Conservation (phyloP, 2,113 vertebrate genomes). For the Oxyura jamaicensis region DNA sequence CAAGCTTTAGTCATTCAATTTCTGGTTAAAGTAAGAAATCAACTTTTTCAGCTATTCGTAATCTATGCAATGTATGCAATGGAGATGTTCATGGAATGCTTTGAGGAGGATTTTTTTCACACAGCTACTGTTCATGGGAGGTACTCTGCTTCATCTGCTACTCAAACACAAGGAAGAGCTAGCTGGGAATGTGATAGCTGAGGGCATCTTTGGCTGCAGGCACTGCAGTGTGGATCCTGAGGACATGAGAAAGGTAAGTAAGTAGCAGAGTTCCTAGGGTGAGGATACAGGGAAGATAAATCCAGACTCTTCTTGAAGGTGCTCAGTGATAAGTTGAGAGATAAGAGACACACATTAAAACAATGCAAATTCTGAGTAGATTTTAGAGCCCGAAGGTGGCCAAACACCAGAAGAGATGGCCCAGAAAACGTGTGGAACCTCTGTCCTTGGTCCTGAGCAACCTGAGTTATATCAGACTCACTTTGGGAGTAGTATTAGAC, state of each 20-base stretch:
- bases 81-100: background rate
- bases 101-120: background rate
- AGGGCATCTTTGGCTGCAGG: background rate
- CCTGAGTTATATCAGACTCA: fast-evolving
- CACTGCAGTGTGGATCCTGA: background rate
- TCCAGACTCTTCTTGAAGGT: background rate
- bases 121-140: background rate
- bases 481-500: fast-evolving
- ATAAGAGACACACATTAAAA: background rate
- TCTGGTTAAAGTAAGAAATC: background rate
- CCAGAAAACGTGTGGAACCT: background rate
- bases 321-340: background rate
- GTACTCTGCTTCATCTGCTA: background rate
- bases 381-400: background rate
- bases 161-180: background rate
- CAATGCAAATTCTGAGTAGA: background rate
- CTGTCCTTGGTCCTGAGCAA: slow-evolving; percentile 35
- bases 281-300: background rate
- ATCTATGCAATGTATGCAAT: background rate
- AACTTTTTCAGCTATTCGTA: background rate
- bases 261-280: background rate
- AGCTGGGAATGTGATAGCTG: background rate
- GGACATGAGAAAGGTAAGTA: background rate
- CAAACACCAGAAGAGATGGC: background rate
- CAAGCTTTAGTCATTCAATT: background rate